Evolutionary conservation across 2,888 invertebrate genomes (phyloP).

Genomic region (Apotomis capreana): DNA sequence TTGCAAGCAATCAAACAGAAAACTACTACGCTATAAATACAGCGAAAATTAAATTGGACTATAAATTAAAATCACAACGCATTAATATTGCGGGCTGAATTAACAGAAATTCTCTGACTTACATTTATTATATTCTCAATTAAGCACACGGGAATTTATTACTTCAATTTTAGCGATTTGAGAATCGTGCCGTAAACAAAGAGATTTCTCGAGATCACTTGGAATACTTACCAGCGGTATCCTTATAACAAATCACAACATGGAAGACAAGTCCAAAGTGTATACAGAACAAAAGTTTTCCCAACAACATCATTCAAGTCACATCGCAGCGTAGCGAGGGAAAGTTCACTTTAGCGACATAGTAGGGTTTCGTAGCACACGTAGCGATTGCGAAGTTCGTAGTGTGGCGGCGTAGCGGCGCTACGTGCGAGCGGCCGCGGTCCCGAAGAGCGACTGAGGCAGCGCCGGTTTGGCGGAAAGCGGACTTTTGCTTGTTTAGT

Average conservation of each 20-base stretch:
- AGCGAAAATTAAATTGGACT: too few relatives aligned
- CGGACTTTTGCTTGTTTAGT: conserved; percentile 53
- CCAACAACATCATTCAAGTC: conserved; percentile 79
- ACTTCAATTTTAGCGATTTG: conserved; percentile 16
- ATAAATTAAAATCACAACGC: too few relatives aligned
- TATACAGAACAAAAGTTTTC: conserved; percentile 79
- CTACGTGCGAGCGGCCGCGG: conserved; percentile 65
- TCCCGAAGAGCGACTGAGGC: conserved; percentile 66
- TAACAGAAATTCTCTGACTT: conserved; percentile 4
- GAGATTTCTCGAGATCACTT: conserved; percentile 19
- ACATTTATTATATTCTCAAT: conserved; percentile 1
- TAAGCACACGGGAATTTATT: conserved; percentile 10
- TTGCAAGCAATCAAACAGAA: too few relatives aligned
- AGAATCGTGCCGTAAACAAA: conserved; percentile 18
- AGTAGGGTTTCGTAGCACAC: conserved; percentile 36
- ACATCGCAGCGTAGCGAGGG: conserved; percentile 66
- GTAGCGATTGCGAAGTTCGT: conserved; percentile 62
- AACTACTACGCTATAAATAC: too few relatives aligned
- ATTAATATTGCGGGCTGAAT: background rate
- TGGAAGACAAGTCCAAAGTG: conserved; percentile 82
- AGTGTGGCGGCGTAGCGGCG: conserved; percentile 61
- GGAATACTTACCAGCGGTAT: conserved; percentile 72
- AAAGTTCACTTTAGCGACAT: conserved; percentile 58
- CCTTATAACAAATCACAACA: conserved; percentile 81
- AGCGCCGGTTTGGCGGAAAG: conserved; percentile 46